These are phyloP conservation scores for Stylophora pistillata DNA, from an alignment of 64 coral and sea anemone species.

Conservation along the genomic window DNA sequence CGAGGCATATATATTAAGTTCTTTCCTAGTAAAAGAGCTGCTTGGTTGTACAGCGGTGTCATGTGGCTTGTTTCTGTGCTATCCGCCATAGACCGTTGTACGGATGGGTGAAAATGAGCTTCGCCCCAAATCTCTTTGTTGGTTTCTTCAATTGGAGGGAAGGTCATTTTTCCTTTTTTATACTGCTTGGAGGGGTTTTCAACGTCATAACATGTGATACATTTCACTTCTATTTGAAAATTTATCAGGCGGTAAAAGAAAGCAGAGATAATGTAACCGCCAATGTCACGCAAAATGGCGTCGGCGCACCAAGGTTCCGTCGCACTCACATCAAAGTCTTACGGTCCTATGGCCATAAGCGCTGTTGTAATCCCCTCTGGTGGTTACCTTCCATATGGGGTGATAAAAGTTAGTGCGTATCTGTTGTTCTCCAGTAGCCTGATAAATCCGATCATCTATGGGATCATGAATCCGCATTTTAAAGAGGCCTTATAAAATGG, in stretches of 20 bases:
- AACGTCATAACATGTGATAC: constrained; percentile 25
- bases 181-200: constrained; percentile 27
- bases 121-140: constrained; percentile 6
- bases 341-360: too few relatives aligned
- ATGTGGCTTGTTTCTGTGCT: constrained; percentile 44
- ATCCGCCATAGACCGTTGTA: constrained; percentile 59
- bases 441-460: constrained; percentile 65
- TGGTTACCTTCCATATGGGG: background rate
- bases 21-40: constrained; percentile 25
- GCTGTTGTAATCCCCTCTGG: too few relatives aligned
- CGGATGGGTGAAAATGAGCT: constrained; percentile 57
- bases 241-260: constrained; percentile 46
- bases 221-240: constrained; percentile 48
- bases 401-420: constrained; percentile 14
- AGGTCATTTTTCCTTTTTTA: constrained; percentile 47
- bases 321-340: constrained; percentile 43
- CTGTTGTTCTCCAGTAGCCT: constrained; percentile 62
- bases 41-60: constrained; percentile 26
- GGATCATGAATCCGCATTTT: constrained; percentile 60
- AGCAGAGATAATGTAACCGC: constrained; percentile 4
- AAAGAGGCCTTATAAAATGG: constrained; percentile 49
- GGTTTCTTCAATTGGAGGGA: constrained; percentile 52
- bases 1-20: constrained; percentile 30
- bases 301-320: background rate
- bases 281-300: background rate